Conservation (phyloP, 2,797 vertebrate species). For the Pelochelys cantorii region DNA sequence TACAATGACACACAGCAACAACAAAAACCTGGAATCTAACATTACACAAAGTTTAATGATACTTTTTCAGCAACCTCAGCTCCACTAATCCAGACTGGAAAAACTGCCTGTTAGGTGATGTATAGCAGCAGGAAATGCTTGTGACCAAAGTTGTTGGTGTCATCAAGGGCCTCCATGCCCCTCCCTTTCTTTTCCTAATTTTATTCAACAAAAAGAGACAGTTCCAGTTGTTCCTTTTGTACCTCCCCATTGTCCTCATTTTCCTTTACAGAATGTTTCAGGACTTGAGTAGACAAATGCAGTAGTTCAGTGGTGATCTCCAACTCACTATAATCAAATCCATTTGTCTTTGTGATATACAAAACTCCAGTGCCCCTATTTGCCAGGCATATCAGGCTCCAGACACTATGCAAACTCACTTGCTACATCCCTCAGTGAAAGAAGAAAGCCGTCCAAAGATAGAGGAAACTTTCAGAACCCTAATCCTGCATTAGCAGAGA, state of each 20-base stretch:
- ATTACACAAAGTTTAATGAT: neutral
- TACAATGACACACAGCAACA: constrained; percentile 25
- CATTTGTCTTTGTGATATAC: neutral
- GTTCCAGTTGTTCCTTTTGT: neutral
- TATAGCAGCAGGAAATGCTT: neutral
- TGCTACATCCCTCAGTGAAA: neutral
- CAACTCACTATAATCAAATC: neutral
- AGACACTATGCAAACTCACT: neutral
- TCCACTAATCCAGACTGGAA: neutral
- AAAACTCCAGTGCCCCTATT: neutral
- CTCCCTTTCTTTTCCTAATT: neutral
- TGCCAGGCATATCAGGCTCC: neutral
- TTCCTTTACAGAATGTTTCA: neutral
- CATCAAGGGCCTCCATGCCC: neutral
- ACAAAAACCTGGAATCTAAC: neutral
- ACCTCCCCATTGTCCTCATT: neutral
- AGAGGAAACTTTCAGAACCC: neutral
- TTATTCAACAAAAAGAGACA: fast-evolving
- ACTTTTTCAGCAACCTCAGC: neutral
- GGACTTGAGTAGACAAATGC: neutral
- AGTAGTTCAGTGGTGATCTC: neutral
- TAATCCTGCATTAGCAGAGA: neutral
- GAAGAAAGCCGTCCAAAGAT: neutral
- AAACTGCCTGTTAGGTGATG: neutral
- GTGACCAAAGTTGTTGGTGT: neutral